These are phyloP conservation scores for Parelbella ahira DNA, from an alignment of 2,888 invertebrate species.

Conservation along the genomic window DNA sequence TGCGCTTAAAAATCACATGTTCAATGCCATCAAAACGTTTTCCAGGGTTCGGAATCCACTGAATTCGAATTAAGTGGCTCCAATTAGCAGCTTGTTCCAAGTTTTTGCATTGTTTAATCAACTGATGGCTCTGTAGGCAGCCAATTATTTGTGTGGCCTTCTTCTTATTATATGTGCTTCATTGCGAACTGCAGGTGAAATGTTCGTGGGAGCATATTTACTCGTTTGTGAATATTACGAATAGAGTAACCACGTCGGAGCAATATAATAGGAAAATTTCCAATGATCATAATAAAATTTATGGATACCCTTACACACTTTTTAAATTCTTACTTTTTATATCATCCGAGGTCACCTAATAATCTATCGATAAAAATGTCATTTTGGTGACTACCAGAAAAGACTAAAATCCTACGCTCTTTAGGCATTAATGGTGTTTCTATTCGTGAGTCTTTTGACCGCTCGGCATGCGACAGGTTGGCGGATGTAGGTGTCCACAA, in stretches of 20 bases:
- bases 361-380: too few species aligned
- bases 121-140: constrained; percentile 18
- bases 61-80: constrained; percentile 17
- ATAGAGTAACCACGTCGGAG: constrained; percentile 8
- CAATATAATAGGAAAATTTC: too few species aligned
- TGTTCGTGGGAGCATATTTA: constrained; percentile 62
- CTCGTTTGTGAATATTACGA: constrained; percentile 34
- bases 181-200: constrained; percentile 14
- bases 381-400: too few species aligned
- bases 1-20: constrained; percentile 15
- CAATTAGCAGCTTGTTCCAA: constrained; percentile 21
- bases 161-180: constrained; percentile 18
- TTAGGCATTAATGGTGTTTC: constrained; percentile 23
- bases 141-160: constrained; percentile 21
- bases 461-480: constrained; percentile 56
- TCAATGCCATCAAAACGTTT: constrained; percentile 16
- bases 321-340: too few species aligned
- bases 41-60: constrained; percentile 5
- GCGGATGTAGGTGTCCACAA: constrained; percentile 75
- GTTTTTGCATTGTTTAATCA: constrained; percentile 17
- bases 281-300: too few species aligned
- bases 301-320: too few species aligned
- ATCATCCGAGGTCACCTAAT: too few species aligned
- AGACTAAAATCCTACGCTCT: too few species aligned
- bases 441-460: constrained; percentile 29